Percentiles rank a stretch among this genome's conserved stretches.
phyloP scores from a whole-genome alignment of 1,140 invertebrate genomes.

The Drosophila novamexicana region DNA sequence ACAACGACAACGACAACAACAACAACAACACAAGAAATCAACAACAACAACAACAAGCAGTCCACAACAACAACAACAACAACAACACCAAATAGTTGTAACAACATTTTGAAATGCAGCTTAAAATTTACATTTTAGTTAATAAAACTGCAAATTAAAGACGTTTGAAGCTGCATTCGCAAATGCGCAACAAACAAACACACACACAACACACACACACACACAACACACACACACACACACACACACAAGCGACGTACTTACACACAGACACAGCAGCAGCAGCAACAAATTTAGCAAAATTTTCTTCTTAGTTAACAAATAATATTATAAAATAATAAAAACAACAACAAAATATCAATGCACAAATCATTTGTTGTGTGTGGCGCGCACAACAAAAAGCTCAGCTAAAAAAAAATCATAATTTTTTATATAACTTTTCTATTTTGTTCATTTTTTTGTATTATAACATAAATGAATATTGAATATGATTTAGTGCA shows the following conservation, averaged over 20 bases:
- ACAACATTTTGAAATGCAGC: conserved; percentile 58
- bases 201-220: conserved; percentile 40
- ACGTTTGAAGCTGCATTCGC: conserved; percentile 75
- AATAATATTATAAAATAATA: conserved; percentile 51
- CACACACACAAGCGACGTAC: conserved; percentile 47
- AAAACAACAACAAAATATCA: conserved; percentile 38
- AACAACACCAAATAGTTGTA: conserved; percentile 60
- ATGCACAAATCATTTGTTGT: conserved; percentile 52
- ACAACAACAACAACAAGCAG: conserved; percentile 52
- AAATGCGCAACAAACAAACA: conserved; percentile 68
- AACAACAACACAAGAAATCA: conserved; percentile 37
- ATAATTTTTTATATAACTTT: background rate
- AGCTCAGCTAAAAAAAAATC: conserved; percentile 30
- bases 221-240: conserved; percentile 23
- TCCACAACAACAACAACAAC: conserved; percentile 41
- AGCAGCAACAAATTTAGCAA: conserved; percentile 60
- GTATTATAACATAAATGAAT: conserved; percentile 16
- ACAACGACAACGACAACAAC: conserved; percentile 40
- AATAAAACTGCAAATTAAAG: conserved; percentile 79
- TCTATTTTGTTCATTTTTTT: conserved; percentile 7
- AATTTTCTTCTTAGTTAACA: conserved; percentile 78
- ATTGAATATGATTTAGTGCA: conserved; percentile 19
- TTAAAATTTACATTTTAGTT: conserved; percentile 75
- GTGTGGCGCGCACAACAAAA: conserved; percentile 35
- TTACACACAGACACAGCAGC: conserved; percentile 55